Evolutionary conservation across 1,140 invertebrate species (phyloP), one percentile per base, ranked within the genome.

Genomic region (Leptopilina boulardi): DNA sequence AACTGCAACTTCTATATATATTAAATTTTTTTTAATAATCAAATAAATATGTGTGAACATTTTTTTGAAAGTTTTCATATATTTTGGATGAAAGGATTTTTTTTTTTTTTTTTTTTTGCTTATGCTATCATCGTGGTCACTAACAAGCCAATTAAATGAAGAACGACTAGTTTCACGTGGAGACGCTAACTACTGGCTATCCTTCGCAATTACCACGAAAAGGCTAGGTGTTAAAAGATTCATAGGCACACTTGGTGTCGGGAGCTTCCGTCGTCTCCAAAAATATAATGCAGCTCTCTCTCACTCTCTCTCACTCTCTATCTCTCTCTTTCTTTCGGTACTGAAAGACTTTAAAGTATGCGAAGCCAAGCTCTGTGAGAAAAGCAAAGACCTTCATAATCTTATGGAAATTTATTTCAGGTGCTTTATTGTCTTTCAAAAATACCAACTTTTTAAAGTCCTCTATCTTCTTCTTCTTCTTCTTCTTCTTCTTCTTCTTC

Each of bases 391-490:
- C 47, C 15, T 51, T 51, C n/a, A 51, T 51, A 51, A 51, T 51
- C 47, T 51, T 51, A 51, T 51, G 47, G 47, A 51, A 51, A 51
- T 51, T 51, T 51, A 51, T 66, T 66, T 66, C 59, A 66, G 59
- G 59, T 66, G 59, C 59, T 66, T 66, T 66, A 66, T 66, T 66
- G 59, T 66, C 59, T 66, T 66, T n/a, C 59, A 34, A 30, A 66
- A 66, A 66, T 66, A n/a, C 26, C 59, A 66, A 66, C 26, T 18
- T 66, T 30, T 34, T n/a, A 11, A 66, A 13, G 9, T n/a, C n/a
- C n/a, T n/a, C n/a, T n/a, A n/a, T n/a, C n/a, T n/a, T n/a, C n/a
- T n/a, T n/a, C n/a, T 19, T 19, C 8, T 23, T 5, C 54, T n/a
- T n/a, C 54, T 11, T 38, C n/a, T 3, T 3, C n/a, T 18, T 54